phyloP scores from a whole-genome alignment of 1,140 invertebrate genomes.

The Delia radicum region DNA sequence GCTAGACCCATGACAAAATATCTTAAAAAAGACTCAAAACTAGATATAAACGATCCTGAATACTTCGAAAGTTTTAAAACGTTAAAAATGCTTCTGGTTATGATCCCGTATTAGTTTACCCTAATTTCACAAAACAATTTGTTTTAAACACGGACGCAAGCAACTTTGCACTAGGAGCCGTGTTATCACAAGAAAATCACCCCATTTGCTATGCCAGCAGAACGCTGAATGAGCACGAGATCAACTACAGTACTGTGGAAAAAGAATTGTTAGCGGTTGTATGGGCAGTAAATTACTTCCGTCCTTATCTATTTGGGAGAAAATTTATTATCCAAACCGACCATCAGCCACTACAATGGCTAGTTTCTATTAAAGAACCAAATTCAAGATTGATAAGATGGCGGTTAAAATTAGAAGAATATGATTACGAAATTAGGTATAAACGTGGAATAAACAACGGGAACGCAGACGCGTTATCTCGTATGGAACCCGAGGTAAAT shows the following conservation, averaged over 20 bases:
- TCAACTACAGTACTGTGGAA: background rate
- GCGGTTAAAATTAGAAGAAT: conserved; percentile 19
- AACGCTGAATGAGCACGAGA: conserved; percentile 18
- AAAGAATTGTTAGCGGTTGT: conserved; percentile 19
- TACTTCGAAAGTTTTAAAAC: conserved; percentile 12
- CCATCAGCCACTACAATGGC: background rate
- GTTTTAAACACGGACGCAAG: conserved; percentile 6
- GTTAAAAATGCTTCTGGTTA: background rate
- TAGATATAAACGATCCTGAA: background rate
- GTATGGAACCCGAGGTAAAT: background rate
- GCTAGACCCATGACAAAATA: conserved; percentile 19
- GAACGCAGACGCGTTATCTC: conserved; percentile 15
- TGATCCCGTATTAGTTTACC: conserved; percentile 10
- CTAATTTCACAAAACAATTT: conserved; percentile 10
- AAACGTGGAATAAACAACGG: conserved; percentile 22
- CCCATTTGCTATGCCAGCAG: conserved; percentile 19
- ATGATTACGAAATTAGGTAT: conserved; percentile 21
- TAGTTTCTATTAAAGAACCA: background rate
- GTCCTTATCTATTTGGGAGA: conserved; percentile 15
- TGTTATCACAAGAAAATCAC: conserved; percentile 12
- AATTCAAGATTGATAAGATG: conserved; percentile 30
- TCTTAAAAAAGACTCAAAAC: conserved; percentile 19
- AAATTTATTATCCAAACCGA: conserved; percentile 20
- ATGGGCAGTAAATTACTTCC: conserved; percentile 15
- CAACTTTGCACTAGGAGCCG: conserved; percentile 13